phyloP scores from a whole-genome alignment of 2,797 vertebrate species.

The Peromyscus attwateri region DNA sequence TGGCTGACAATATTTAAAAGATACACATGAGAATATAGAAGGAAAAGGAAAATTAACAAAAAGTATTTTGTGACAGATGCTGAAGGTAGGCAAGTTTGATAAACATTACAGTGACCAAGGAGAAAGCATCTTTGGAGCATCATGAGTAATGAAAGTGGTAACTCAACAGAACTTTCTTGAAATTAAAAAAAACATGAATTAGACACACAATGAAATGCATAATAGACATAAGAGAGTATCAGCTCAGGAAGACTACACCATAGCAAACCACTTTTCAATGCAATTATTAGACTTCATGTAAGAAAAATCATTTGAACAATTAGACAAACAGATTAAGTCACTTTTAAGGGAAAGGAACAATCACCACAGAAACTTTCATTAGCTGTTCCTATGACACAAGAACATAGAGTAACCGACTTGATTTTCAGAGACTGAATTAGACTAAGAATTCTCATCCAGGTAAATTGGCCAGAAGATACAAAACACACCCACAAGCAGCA shows the following conservation, averaged over 20 bases:
- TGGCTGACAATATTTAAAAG: neutral
- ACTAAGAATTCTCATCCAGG: neutral
- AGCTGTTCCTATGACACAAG: neutral
- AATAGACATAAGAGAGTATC: constrained; percentile 6
- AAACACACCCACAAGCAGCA: neutral
- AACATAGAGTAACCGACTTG: neutral
- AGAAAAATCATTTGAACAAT: neutral
- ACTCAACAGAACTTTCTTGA: neutral
- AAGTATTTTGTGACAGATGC: neutral
- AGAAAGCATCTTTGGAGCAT: neutral
- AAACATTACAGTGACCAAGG: neutral
- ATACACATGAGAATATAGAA: neutral
- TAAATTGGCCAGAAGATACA: neutral
- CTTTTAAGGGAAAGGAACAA: constrained; percentile 29
- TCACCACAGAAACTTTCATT: neutral
- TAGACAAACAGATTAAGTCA: neutral
- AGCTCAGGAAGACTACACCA: neutral
- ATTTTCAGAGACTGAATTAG: neutral
- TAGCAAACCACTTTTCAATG: neutral
- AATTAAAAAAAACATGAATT: constrained; percentile 7
- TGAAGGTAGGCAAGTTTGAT: constrained; percentile 4
- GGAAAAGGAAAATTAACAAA: neutral
- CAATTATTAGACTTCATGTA: constrained; percentile 5
- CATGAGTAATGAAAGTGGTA: constrained; percentile 15
- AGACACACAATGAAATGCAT: neutral